Conservation (phyloP, 2,888 invertebrate genomes). For the Papilio demoleus region DNA sequence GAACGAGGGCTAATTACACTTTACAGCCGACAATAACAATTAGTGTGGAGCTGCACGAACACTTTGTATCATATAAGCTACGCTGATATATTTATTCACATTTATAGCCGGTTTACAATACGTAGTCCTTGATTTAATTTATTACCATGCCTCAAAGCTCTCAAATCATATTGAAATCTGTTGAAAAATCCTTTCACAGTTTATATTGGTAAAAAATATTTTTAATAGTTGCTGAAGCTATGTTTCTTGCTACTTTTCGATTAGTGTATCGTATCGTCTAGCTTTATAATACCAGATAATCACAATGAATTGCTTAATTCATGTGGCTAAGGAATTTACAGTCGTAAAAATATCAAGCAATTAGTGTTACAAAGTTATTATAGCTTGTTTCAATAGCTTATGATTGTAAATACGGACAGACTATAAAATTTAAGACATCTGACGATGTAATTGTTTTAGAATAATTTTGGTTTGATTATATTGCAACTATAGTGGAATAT, state of each 20-base stretch:
- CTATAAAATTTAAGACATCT: background rate
- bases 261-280: background rate
- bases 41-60: conserved; percentile 7
- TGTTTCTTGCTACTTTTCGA: background rate
- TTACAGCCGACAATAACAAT: conserved; percentile 17
- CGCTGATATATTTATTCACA: background rate
- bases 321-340: background rate
- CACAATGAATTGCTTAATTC: conserved; percentile 3
- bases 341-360: conserved; percentile 1
- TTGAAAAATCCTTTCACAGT: too few species aligned
- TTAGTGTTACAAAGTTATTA: background rate
- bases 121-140: too few species aligned
- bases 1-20: background rate
- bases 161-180: too few species aligned
- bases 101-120: too few species aligned
- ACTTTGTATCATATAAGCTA: background rate
- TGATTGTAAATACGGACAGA: background rate
- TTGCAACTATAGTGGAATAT: background rate
- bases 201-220: background rate
- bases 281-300: conserved; percentile 3
- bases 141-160: too few species aligned
- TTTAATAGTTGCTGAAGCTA: background rate
- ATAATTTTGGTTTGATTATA: background rate
- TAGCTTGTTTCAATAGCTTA: background rate
- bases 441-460: background rate